Evolutionary conservation across 2,797 vertebrate species (phyloP).

Genomic region (Coluber constrictor): DNA sequence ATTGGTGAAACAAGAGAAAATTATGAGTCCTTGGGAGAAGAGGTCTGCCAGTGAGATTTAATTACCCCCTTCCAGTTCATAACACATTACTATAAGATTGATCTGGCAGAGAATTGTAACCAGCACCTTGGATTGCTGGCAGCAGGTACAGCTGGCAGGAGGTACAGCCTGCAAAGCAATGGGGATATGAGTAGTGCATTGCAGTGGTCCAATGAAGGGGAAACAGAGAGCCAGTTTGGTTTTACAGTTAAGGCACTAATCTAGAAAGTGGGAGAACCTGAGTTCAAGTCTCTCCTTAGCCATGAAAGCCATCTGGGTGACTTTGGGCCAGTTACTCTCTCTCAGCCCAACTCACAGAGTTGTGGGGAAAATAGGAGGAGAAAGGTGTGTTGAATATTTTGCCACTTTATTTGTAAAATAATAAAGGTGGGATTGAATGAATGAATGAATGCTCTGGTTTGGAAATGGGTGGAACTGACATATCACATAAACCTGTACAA

Average conservation of each 20-base stretch:
- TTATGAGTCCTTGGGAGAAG: not conserved
- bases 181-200: not conserved
- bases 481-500: not conserved
- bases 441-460: not conserved
- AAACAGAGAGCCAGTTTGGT: not conserved
- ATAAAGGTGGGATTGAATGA: not conserved
- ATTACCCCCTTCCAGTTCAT: not conserved
- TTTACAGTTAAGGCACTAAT: not conserved
- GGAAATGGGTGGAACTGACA: not conserved
- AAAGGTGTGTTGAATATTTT: not conserved
- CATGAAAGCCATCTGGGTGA: not conserved
- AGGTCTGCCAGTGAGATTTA: not conserved
- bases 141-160: not conserved
- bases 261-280: not conserved
- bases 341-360: not conserved
- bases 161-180: not conserved
- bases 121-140: not conserved
- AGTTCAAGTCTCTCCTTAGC: not conserved
- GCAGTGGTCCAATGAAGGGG: not conserved
- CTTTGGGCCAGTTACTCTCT: not conserved
- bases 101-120: not conserved
- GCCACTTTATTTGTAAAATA: not conserved
- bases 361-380: not conserved
- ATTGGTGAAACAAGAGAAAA: not conserved
- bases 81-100: not conserved